Evolutionary conservation across 2,888 invertebrate genomes (phyloP).

Genomic region (Agonum fuliginosum): DNA sequence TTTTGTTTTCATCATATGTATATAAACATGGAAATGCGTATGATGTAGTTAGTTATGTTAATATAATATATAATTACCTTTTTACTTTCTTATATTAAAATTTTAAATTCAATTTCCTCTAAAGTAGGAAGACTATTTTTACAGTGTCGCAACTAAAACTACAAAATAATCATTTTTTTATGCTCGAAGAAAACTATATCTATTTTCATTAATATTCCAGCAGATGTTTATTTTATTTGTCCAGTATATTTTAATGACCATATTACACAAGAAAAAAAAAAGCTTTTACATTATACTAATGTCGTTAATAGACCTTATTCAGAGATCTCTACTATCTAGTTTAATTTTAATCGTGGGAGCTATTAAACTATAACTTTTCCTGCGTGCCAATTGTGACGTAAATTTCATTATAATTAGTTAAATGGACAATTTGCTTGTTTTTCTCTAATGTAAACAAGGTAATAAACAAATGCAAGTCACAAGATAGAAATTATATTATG

Average conservation of each 20-base stretch:
- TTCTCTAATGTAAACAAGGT: neutral
- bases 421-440: neutral
- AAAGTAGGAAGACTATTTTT: neutral
- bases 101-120: neutral
- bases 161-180: neutral
- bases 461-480: neutral
- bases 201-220: too few species aligned
- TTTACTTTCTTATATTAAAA: neutral
- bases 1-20: too few species aligned
- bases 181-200: neutral
- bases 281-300: too few species aligned
- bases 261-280: too few species aligned
- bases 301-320: too few species aligned
- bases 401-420: conserved; percentile 9
- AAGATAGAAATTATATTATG: too few species aligned
- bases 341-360: conserved; percentile 23
- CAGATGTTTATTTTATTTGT: too few species aligned
- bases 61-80: neutral
- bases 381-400: neutral
- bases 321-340: neutral
- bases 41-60: too few species aligned
- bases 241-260: too few species aligned
- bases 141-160: neutral
- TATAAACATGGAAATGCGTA: too few species aligned
- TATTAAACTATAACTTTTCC: neutral